phyloP scores from a whole-genome alignment of 2,113 vertebrate species.

The Dipodomys ordii region DNA sequence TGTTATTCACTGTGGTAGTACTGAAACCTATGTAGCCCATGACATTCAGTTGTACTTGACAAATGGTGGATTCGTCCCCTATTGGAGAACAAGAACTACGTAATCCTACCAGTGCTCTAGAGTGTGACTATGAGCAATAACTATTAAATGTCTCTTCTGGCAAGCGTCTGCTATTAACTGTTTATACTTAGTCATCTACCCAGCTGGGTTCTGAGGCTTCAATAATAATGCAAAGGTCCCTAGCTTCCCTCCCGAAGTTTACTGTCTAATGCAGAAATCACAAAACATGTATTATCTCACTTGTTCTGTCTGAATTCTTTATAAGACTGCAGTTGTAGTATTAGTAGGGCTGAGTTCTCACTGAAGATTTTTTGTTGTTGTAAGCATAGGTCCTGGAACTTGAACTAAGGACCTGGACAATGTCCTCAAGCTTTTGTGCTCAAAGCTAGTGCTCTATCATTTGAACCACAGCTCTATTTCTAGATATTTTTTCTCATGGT shows the following conservation, averaged over 20 bases:
- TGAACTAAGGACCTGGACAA: too few relatives aligned
- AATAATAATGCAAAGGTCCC: background rate
- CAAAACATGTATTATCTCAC: background rate
- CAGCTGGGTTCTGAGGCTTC: constrained; percentile 15
- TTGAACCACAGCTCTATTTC: too few relatives aligned
- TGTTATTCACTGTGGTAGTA: background rate
- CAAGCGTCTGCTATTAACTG: background rate
- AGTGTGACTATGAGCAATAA: background rate
- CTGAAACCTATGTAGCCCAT: background rate
- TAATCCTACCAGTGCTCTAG: background rate
- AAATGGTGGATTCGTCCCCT: background rate
- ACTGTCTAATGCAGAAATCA: background rate
- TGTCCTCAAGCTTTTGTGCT: too few relatives aligned
- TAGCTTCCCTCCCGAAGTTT: background rate
- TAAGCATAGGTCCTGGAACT: too few relatives aligned
- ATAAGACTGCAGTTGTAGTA: background rate
- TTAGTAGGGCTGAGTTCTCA: too few relatives aligned
- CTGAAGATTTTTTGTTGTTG: too few relatives aligned
- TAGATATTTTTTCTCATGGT: too few relatives aligned
- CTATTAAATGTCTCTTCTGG: background rate
- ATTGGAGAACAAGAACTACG: background rate
- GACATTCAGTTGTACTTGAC: background rate
- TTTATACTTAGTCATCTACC: too few relatives aligned
- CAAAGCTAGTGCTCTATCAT: too few relatives aligned
- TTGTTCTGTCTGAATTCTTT: background rate